These are phyloP conservation scores for Lophius americanus DNA, from an alignment of 2,797 vertebrate species.

Conservation along the genomic window DNA sequence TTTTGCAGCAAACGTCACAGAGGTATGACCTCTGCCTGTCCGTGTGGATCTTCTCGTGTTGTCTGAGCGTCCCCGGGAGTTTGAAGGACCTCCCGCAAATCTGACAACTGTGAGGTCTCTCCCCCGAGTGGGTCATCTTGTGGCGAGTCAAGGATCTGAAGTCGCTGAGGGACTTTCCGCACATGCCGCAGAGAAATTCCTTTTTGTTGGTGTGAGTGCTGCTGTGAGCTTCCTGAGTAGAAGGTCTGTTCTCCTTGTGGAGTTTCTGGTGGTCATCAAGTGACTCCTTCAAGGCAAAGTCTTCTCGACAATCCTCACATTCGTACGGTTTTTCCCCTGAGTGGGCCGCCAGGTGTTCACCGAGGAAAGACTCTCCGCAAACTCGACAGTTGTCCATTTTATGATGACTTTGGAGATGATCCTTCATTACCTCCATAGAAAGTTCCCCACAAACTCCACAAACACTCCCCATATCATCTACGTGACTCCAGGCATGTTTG, in stretches of 20 bases:
- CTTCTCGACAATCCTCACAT: too few relatives aligned
- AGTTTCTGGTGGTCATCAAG: too few relatives aligned
- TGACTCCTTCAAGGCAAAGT: too few relatives aligned
- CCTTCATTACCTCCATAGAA: not conserved
- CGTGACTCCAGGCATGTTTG: conserved; percentile 48
- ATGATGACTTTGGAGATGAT: conserved; percentile 38
- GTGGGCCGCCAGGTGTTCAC: conserved; percentile 17
- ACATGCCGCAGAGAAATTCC: conserved; percentile 53
- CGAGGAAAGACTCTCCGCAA: conserved; percentile 33
- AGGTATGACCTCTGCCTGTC: conserved; percentile 51
- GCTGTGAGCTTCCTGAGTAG: conserved; percentile 9
- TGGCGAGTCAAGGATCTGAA: conserved; percentile 57
- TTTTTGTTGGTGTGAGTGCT: conserved; percentile 18
- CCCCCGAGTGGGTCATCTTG: conserved; percentile 55
- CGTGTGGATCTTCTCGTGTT: conserved; percentile 67
- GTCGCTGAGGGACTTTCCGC: conserved; percentile 62
- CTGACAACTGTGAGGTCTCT: conserved; percentile 55
- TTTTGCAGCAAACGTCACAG: conserved; percentile 72
- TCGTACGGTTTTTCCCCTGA: not conserved
- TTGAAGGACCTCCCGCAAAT: conserved; percentile 57
- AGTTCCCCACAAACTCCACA: conserved; percentile 54
- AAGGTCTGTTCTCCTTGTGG: too few relatives aligned
- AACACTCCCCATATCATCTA: conserved; percentile 2
- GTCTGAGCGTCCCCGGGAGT: conserved; percentile 46
- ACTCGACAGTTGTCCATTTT: conserved; percentile 6